Evolutionary conservation across 2,888 invertebrate genomes (phyloP).

Genomic region (Sphaerophoria taeniata): DNA sequence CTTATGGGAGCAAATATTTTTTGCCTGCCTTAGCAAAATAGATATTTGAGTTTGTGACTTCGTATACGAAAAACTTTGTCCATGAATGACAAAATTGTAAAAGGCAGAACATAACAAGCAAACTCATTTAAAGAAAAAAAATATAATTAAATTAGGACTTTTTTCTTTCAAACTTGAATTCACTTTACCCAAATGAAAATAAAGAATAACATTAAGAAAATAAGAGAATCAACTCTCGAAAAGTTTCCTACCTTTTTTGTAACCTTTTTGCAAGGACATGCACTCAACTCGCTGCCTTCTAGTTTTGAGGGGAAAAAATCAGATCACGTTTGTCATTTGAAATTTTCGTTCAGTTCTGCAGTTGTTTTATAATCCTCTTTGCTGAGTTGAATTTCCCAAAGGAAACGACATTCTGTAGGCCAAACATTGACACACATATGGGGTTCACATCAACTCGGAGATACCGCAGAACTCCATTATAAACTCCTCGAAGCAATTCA

Average conservation of each 20-base stretch:
- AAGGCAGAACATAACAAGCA: background rate
- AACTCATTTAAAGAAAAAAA: slow-evolving; percentile 5
- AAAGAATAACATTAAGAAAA: slow-evolving; percentile 1
- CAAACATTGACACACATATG: slow-evolving; percentile 55
- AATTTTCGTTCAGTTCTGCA: slow-evolving; percentile 5
- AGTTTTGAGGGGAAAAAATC: slow-evolving; percentile 2
- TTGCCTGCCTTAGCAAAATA: background rate
- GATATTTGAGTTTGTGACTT: slow-evolving; percentile 4
- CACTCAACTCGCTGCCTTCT: background rate
- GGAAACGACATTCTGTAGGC: slow-evolving; percentile 42
- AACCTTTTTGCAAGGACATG: background rate
- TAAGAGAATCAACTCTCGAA: background rate
- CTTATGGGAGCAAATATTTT: background rate
- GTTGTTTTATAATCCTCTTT: slow-evolving; percentile 5
- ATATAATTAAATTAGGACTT: slow-evolving; percentile 13
- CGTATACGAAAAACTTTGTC: background rate
- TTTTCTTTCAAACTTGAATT: background rate
- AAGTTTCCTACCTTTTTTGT: background rate
- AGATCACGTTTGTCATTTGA: slow-evolving; percentile 10
- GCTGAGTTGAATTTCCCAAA: slow-evolving; percentile 37
- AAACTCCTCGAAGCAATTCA: slow-evolving; percentile 63
- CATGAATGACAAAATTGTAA: slow-evolving; percentile 18
- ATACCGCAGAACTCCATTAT: slow-evolving; percentile 41
- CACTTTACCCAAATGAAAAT: background rate
- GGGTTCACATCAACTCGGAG: background rate